phyloP scores from a whole-genome alignment of 1,140 invertebrate genomes.

The Akabosia matsudoensis region DNA sequence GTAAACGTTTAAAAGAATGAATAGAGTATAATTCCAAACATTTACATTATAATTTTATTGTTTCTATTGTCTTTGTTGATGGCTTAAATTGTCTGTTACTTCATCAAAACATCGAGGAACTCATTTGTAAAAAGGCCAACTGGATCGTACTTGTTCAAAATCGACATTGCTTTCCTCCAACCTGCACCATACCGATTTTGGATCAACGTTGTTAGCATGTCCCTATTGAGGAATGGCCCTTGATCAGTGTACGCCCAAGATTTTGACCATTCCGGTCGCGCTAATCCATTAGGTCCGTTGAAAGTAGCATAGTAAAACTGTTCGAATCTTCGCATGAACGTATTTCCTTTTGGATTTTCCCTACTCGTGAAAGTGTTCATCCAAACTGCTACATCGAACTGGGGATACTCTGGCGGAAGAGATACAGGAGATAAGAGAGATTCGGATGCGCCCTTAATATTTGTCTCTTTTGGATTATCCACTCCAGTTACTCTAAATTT shows the following conservation, averaged over 20 bases:
- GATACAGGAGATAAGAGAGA: constrained; percentile 1
- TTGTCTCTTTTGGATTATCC: constrained; percentile 19
- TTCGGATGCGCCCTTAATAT: background rate
- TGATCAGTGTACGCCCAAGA: constrained; percentile 27
- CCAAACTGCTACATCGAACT: constrained; percentile 34
- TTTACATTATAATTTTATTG: too few species aligned
- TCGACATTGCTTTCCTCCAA: constrained; percentile 10
- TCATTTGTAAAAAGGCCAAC: constrained; percentile 18
- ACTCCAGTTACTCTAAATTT: constrained; percentile 34
- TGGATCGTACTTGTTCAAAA: constrained; percentile 34
- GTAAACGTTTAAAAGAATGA: too few species aligned
- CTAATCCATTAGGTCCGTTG: background rate
- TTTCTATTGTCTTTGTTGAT: too few species aligned
- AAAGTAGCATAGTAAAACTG: constrained; percentile 25
- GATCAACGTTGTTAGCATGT: constrained; percentile 11
- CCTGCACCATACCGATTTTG: background rate
- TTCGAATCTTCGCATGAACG: constrained; percentile 32
- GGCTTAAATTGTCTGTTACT: background rate
- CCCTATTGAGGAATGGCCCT: background rate
- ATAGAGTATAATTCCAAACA: too few species aligned
- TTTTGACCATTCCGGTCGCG: constrained; percentile 39
- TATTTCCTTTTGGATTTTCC: background rate
- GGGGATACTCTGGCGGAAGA: background rate
- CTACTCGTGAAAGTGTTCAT: constrained; percentile 26
- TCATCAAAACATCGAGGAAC: background rate